Evolutionary conservation across 2,888 invertebrate species (phyloP), one percentile per base, ranked within the genome.

Genomic region (Phaonia tiefii): DNA sequence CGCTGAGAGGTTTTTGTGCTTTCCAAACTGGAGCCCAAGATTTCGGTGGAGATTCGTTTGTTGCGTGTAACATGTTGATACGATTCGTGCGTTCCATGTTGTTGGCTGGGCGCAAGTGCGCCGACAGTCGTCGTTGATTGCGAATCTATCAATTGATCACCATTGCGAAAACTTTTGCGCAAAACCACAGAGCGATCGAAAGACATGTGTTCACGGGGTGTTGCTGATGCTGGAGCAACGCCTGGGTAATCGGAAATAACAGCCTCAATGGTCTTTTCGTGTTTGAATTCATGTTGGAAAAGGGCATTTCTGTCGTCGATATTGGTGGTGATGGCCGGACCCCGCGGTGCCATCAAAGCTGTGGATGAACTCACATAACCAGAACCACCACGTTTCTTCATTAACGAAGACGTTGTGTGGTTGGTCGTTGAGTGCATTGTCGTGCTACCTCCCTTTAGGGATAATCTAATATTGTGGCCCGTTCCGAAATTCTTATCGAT

Each of bases 11-110:
- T 95, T 91, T 96, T 95, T 83, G 95, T 95, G 86, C 96, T 95
- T 91, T 96, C 96, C 89, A 96, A 92, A 82, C 96, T 96, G 89
- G 95, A 95, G 87, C 96, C 96, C 87, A 96, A 92, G 89, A 96
- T 95, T 92, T 96, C 96, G 86, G 96, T 96, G 88, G 96, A 95
- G 88, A 96, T 91, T 85, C 95, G 93, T 88, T 96, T 95, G 90
- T 95, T 95, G 86, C 96, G 96, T 87, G 95, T 94, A 89, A 96
- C 93, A 89, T 95, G 95, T 91, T 95, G 95, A 87, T 96, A 92
- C 49, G 86, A 84, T 22, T 80, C 72, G 3, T 75, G 78, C 37
- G 72, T 13, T n/a, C 67, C 75, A 51, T 69, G 80, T 56, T 72
- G 82, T 58, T 79, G 72, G 2, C 46, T 51, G 22, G 51, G 42